These are phyloP conservation scores for Origma solitaria DNA, from an alignment of 2,113 vertebrate genomes.

Conservation along the genomic window DNA sequence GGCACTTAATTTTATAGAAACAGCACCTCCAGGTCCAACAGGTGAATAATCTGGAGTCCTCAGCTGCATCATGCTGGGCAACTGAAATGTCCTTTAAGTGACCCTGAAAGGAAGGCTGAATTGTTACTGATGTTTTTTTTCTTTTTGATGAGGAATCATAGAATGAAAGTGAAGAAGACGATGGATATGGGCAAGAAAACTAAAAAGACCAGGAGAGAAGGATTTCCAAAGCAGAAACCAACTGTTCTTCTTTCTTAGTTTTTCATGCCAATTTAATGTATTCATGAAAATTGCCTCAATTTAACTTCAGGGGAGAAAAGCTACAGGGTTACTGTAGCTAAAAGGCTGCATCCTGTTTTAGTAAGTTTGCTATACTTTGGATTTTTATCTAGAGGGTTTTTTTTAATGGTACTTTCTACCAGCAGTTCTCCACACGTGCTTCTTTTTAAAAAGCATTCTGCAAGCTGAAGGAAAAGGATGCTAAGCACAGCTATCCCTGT, in stretches of 20 bases:
- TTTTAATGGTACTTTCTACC: neutral
- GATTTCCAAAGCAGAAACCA: slow-evolving; percentile 17
- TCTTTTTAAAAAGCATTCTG: neutral
- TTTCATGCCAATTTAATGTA: neutral
- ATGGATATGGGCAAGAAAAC: neutral
- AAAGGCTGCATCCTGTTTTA: neutral
- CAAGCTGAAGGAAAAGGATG: neutral
- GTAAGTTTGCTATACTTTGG: neutral
- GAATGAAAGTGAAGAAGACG: neutral
- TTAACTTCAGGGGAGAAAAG: slow-evolving; percentile 14
- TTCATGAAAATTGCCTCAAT: slow-evolving; percentile 32
- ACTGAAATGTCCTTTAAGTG: neutral
- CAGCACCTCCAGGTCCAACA: neutral
- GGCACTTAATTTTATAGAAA: neutral
- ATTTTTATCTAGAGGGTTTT: neutral
- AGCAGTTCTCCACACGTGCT: neutral
- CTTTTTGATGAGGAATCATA: neutral
- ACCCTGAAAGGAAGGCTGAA: neutral
- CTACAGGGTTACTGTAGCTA: neutral
- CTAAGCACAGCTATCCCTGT: neutral
- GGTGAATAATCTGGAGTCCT: neutral
- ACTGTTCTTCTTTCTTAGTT: neutral
- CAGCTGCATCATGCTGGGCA: neutral
- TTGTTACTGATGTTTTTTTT: neutral
- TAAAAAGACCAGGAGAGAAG: neutral